Evolutionary conservation across 2,797 vertebrate species (phyloP), one percentile per base, ranked within the genome.

Genomic region (Trachurus trachurus): DNA sequence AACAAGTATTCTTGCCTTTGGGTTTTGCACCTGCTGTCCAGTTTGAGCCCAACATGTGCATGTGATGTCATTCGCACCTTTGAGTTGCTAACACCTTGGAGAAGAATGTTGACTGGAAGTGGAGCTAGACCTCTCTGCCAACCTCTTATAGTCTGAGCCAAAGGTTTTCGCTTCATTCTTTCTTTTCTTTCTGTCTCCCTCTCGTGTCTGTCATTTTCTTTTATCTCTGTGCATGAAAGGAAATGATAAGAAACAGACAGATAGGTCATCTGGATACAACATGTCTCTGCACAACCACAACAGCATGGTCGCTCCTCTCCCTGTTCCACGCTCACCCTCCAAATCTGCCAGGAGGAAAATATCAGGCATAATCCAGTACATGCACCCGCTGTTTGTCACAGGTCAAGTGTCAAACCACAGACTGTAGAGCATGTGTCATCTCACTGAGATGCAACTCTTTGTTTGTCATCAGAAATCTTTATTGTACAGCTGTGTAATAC

Each of bases 241-340:
- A 80, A 78, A 79, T 75, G 84, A 92, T 88, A 76, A 83, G 78
- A 89, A 87, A 66, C 87, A 82, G 81, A 76, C 70, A n/a, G 61
- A 57, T 5, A 21, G 39, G 63, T 87, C 81, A 88, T 91, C 88
- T 91, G 88, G 83, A 79, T 61, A 3, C 83, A 78, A 70, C 74
- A 81, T 91, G 87, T 85, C 39, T 80, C 31, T 66, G 9, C 40
- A 31, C 53, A 67, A n/a, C 17, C 58, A 49, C 60, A 59, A 58
- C 61, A 82, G 66, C 68, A 66, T 75, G 69, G 57, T 37, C 15
- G 42, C 59, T 66, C 42, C 37, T 0, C 50, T 44, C 37, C 21
- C 37, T n/a, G 31, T 21, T 72, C 31, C 58, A 15, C 29, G n/a
- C 39, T 22, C 1, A 17, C 56, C 34, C 9, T 34, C 42, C n/a